A percentile compares a stretch with the other conserved stretches of the same genome.
Evolutionary conservation across 2,113 vertebrate genomes (phyloP).

Genomic region (Mus pahari): DNA sequence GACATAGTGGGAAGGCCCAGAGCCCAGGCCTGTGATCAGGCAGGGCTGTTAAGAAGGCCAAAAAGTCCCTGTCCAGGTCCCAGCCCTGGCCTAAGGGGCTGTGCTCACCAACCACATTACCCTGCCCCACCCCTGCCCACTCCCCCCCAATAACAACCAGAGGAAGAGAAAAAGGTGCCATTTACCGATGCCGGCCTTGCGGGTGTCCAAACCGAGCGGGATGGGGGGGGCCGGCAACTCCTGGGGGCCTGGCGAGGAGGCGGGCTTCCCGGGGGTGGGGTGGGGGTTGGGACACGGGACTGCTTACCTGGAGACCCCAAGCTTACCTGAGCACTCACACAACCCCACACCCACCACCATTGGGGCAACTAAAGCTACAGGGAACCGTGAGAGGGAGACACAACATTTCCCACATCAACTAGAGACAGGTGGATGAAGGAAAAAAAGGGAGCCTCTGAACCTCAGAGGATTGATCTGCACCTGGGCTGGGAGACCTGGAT

Average conservation of each 20-base stretch:
- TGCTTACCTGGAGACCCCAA: constrained; percentile 85
- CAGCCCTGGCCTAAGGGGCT: constrained; percentile 61
- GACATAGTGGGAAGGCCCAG: constrained; percentile 13
- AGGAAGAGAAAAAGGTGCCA: constrained; percentile 84
- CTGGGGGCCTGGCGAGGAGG: constrained; percentile 84
- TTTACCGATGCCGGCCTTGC: constrained; percentile 85
- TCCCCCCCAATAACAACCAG: constrained; percentile 80
- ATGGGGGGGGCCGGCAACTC: constrained; percentile 84
- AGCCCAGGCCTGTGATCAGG: constrained; percentile 12
- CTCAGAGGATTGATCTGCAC: not conserved
- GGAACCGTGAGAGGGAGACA: constrained; percentile 46
- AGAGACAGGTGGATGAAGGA: constrained; percentile 67
- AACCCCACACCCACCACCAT: constrained; percentile 80
- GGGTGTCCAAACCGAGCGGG: constrained; percentile 85
- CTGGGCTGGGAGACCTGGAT: not conserved
- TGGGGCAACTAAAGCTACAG: constrained; percentile 79
- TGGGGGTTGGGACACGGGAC: constrained; percentile 82
- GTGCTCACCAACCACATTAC: constrained; percentile 76
- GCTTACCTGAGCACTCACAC: constrained; percentile 83
- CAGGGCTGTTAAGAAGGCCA: constrained; percentile 73
- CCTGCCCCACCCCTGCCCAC: constrained; percentile 72
- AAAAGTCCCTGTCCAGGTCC: constrained; percentile 76
- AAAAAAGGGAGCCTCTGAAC: constrained; percentile 44
- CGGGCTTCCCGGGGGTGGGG: constrained; percentile 83
- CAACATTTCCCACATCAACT: constrained; percentile 68